phyloP scores from a whole-genome alignment of 1,140 invertebrate species.

The Frieseomelitta varia region DNA sequence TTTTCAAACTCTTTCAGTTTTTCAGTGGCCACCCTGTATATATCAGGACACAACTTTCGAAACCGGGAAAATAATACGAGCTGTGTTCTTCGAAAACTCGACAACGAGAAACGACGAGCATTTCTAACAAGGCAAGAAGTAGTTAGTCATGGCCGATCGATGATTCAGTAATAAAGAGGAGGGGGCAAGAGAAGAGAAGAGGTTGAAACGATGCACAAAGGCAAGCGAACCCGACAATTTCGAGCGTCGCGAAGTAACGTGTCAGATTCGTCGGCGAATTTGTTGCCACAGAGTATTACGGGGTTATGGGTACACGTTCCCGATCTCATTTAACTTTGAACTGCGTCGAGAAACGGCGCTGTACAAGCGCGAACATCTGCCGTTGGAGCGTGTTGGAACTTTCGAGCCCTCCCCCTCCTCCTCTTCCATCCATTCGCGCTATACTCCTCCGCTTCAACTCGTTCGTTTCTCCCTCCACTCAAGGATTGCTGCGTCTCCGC shows the following conservation, averaged over 20 bases:
- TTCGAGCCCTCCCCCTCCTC: neutral
- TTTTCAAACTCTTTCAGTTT: no score
- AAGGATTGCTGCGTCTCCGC: neutral
- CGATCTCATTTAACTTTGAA: constrained; percentile 40
- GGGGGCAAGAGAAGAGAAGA: no score
- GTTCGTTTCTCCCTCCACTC: neutral
- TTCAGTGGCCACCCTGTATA: no score
- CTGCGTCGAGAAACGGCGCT: neutral
- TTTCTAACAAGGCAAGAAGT: neutral
- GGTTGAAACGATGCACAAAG: neutral
- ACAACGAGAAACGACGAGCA: neutral
- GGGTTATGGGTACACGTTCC: constrained; percentile 3
- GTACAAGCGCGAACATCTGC: constrained; percentile 28
- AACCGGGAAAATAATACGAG: neutral
- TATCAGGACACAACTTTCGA: no score
- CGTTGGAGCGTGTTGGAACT: constrained; percentile 12
- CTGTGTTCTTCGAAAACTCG: neutral
- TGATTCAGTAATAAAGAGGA: neutral
- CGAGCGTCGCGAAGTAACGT: neutral
- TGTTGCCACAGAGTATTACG: constrained; percentile 13
- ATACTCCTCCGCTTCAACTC: neutral
- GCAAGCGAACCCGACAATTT: neutral
- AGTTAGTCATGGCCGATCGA: neutral
- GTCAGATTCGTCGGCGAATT: constrained; percentile 15
- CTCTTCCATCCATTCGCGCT: no score